Base-by-base conservation (phyloP, 2,113 vertebrate species). In the Semicossyphus pulcher region DNA sequence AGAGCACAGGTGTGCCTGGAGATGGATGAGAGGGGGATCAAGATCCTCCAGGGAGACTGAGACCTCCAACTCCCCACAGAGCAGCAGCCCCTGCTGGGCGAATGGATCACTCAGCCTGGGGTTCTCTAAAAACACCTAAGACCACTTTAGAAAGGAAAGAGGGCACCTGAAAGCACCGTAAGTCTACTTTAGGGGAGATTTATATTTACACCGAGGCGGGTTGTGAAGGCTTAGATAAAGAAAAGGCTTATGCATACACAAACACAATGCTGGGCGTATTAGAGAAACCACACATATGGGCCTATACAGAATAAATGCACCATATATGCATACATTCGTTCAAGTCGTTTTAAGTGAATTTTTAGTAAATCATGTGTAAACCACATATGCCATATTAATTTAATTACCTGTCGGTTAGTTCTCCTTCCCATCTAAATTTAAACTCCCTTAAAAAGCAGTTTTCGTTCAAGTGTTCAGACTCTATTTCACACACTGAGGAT, bases 21-120 rank as follows among this genome's bases (percentile, higher is more conserved):
- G 81, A 85, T 81, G 78, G 88, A 89, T 89, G 78, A 88, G 83
- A 80, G 60, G 44, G 34, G 67, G 82, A 83, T 86, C 80, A 78
- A 63, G 64, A 72, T 81, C 52, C 78, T 81, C 83, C 69, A 64
- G 80, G 76, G 86, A 88, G 74, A 63, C 52, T 6, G 53, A 84
- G 74, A 80, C 81, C 85, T 69, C 75, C 47, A 82, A 31, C 79
- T 83, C 77, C 85, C 80, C 72, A 75, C 75, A 47, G 83, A 78
- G 86, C 18, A 28, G 69, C 54, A 73, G 76, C 81, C 72, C 84
- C 90, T 83, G 86, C 76, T 82, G 88, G 84, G 83, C 74, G 71
- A 80, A 76, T 51, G 60, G 54, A 84, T 84, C 78, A 54, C 73
- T 73, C 64, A 80, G 63, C 64, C 63, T 54, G 5, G 48, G 39